Evolutionary conservation across 2,797 vertebrate genomes (phyloP), one percentile per base, ranked within the genome.

Genomic region (Tolypeutes matacus): DNA sequence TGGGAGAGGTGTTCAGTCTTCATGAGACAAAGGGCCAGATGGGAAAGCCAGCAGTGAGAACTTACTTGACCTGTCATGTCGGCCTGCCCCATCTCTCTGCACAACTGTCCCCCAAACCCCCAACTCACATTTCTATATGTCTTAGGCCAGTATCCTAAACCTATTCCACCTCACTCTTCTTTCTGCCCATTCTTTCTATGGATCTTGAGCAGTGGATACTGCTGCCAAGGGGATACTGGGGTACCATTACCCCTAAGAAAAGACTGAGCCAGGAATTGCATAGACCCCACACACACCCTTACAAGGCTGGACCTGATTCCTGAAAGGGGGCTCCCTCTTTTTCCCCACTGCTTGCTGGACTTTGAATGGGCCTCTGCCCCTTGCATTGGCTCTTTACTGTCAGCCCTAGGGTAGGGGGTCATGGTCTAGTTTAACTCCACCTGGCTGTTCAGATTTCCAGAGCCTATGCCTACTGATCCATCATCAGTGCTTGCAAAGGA

Each of bases 261-360:
- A 96, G 97, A 95, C 96, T 97, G 97, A 97, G 97, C 97, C 97
- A 94, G 92, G 86, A 94, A 94, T 84, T 87, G 81, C 39, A 58
- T 46, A 27, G 7, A 20, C 53, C 46, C 75, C 8, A 2, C 36
- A 13, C 23, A 4, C 60, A 27, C 49, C 73, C 81, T 86, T 18
- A 49, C 62, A 25, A 92, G 39, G 60, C 84, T 69, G 80, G 86
- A 89, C 69, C 75, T 34, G 27, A 83, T 58, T 96, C 75, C 64
- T 46, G 67, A 90, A n/a, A 87, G 34, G 36, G 34, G 64, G 64
- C 34, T 7, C 10, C 76, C 77, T 75, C 58, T 67, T 36, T 5
- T 3, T 49, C 25, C 2, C n/a, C 13, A 1, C 10, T 49, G 60
- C 77, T 75, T 92, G 53, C 82, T 82, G 87, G 72, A 93, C 92